These are phyloP conservation scores for Alaudala cheleensis DNA, from an alignment of 2,113 vertebrate species.

Conservation along the genomic window DNA sequence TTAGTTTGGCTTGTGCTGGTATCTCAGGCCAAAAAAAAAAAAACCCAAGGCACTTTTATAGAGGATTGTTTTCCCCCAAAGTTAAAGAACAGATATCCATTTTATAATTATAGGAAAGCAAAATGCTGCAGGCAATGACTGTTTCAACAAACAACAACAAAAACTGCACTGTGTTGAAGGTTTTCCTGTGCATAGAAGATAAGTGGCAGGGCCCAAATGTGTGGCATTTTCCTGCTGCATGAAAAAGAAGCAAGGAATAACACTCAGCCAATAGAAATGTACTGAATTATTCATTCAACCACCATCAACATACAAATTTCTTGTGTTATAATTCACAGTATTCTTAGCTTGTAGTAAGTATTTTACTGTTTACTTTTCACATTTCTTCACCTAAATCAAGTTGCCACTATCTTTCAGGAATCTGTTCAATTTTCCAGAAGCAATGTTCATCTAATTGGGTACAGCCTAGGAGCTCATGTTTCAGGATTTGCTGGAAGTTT, in stretches of 20 bases:
- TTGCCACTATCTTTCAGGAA: constrained; percentile 75
- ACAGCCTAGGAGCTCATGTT: constrained; percentile 95
- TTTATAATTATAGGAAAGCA: background rate
- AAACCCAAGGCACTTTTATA: background rate
- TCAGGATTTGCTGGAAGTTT: constrained; percentile 93
- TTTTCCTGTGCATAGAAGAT: background rate
- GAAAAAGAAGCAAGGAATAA: background rate
- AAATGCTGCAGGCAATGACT: background rate
- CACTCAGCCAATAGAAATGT: background rate
- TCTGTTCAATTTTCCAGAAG: constrained; percentile 75
- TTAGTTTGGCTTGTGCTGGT: background rate
- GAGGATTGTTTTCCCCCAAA: background rate
- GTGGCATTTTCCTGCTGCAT: background rate
- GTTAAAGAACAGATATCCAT: background rate
- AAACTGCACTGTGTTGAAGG: background rate
- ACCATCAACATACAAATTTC: background rate
- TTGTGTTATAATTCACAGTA: background rate
- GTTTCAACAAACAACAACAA: background rate
- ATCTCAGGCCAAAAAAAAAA: background rate
- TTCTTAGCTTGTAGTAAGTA: background rate
- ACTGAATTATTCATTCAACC: background rate
- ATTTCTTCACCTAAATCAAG: background rate
- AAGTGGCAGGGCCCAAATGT: background rate
- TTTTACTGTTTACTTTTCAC: background rate
- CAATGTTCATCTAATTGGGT: constrained; percentile 91